These are phyloP conservation scores for Rotaria socialis DNA, from an alignment of 2,888 invertebrate species.

Conservation along the genomic window DNA sequence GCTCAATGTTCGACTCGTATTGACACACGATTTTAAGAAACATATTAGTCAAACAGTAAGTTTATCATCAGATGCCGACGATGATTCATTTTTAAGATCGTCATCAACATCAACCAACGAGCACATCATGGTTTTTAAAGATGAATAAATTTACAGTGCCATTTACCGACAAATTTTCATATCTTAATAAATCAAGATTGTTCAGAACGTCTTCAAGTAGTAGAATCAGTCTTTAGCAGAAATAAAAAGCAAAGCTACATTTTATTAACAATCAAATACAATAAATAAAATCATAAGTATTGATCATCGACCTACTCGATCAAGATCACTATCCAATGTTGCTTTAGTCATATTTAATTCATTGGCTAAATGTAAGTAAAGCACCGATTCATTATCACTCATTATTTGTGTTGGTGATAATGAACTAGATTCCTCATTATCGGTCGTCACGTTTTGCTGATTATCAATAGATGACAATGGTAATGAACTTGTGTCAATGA, in stretches of 20 bases:
- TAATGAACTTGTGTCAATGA: background rate
- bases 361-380: background rate
- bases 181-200: no score
- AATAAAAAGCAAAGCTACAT: no score
- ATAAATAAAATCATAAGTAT: no score
- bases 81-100: conserved; percentile 2
- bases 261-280: no score
- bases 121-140: background rate
- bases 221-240: no score
- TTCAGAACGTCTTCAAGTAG: no score
- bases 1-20: background rate
- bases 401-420: background rate
- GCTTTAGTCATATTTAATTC: background rate
- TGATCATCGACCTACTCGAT: background rate
- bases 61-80: background rate
- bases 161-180: no score
- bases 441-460: background rate
- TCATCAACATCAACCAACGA: conserved; percentile 17
- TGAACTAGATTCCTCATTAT: background rate
- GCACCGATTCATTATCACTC: conserved; percentile 33
- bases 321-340: background rate
- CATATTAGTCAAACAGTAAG: background rate
- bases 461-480: background rate
- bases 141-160: background rate
- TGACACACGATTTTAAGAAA: background rate